Percentiles rank a stretch among this genome's conserved stretches.
phyloP scores from a whole-genome alignment of 2,113 vertebrate genomes.

The Mohoua ochrocephala region DNA sequence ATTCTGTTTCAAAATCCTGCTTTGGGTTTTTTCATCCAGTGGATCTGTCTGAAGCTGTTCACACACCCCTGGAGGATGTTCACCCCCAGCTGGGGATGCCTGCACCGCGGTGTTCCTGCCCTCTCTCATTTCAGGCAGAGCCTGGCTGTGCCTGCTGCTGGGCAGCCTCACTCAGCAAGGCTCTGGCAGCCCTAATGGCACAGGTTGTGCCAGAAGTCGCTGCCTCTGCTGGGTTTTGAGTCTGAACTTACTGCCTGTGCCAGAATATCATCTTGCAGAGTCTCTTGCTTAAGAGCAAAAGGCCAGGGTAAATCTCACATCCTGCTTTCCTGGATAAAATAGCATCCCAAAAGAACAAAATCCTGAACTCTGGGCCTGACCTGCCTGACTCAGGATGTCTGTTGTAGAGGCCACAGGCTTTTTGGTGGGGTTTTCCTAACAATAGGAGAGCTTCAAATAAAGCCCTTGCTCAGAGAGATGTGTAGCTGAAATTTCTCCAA shows the following conservation, averaged over 20 bases:
- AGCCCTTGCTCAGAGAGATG: not conserved
- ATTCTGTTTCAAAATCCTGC: not conserved
- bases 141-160: not conserved
- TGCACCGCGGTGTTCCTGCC: accelerated
- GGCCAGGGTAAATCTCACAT: not conserved
- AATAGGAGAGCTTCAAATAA: not conserved
- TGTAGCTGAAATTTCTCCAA: not conserved
- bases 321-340: constrained; percentile 25
- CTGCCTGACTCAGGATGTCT: constrained; percentile 50
- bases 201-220: not conserved
- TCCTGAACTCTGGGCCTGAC: not conserved
- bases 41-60: not conserved
- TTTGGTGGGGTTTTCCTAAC: not conserved
- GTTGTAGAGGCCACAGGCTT: not conserved
- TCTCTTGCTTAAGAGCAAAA: not conserved
- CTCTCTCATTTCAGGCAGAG: not conserved
- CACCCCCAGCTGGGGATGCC: not conserved
- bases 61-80: not conserved
- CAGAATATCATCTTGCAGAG: not conserved
- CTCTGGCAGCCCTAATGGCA: not conserved
- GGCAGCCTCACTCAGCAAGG: not conserved
- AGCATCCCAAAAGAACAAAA: not conserved
- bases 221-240: not conserved
- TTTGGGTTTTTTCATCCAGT: not conserved
- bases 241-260: not conserved